These are phyloP conservation scores for Chionomys nivalis DNA, from an alignment of 2,113 vertebrate species.

Conservation along the genomic window DNA sequence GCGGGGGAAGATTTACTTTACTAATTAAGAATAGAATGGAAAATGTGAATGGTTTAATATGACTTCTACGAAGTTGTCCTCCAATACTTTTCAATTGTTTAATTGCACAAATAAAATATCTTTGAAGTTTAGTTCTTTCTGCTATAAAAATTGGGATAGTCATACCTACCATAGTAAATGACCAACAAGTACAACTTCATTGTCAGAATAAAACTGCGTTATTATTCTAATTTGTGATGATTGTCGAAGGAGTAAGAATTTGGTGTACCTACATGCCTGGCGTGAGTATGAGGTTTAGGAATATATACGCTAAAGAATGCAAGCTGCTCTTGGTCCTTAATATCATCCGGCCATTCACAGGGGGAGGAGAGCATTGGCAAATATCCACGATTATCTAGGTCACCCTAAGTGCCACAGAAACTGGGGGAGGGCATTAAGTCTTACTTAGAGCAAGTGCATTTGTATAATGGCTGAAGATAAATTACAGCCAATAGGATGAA, in stretches of 20 bases:
- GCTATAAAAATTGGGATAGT: not conserved
- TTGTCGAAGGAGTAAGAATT: not conserved
- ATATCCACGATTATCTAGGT: constrained; percentile 59
- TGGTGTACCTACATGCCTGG: not conserved
- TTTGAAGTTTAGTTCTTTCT: not conserved
- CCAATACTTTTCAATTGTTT: not conserved
- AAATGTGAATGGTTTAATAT: not conserved
- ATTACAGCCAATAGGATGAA: not conserved
- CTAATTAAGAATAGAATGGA: not conserved
- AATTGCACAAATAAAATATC: not conserved
- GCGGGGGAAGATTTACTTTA: not conserved
- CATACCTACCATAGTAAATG: not conserved
- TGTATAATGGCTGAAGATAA: constrained; percentile 61
- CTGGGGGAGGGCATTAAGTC: not conserved
- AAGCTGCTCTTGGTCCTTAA: not conserved
- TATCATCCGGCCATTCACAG: constrained; percentile 17
- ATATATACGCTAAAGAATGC: not conserved
- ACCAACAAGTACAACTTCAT: not conserved
- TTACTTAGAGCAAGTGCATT: constrained; percentile 54
- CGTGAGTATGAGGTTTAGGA: not conserved
- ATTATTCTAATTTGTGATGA: constrained; percentile 24
- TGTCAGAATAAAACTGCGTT: not conserved
- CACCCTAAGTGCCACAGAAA: constrained; percentile 45
- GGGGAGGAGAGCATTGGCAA: constrained; percentile 45
- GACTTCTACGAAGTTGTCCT: not conserved